Evolutionary conservation across 2,113 vertebrate genomes (phyloP).

Genomic region (Aramus guarauna): DNA sequence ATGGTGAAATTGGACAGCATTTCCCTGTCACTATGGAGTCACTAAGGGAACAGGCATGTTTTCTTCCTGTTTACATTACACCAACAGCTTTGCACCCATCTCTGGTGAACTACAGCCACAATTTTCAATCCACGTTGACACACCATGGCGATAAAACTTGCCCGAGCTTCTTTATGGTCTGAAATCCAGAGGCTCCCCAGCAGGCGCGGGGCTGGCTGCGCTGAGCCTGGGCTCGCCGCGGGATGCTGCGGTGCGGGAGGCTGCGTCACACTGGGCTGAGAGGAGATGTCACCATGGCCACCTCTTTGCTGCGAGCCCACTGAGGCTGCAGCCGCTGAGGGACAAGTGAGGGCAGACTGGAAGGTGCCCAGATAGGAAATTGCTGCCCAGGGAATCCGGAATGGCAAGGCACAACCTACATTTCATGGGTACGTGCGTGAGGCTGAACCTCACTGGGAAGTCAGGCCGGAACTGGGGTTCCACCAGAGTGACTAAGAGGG

Average conservation of each 20-base stretch:
- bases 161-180: not conserved
- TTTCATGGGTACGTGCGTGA: fast-evolving
- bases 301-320: not conserved
- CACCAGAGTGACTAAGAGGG: not conserved
- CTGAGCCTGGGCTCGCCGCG: not conserved
- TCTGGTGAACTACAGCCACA: not conserved
- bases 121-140: not conserved
- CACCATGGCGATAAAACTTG: not conserved
- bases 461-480: not conserved
- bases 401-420: not conserved
- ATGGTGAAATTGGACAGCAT: not conserved
- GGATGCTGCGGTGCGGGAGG: not conserved
- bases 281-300: not conserved
- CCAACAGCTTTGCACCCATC: not conserved
- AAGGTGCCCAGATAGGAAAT: not conserved
- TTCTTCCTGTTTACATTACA: slow-evolving; percentile 34
- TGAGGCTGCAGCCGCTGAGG: not conserved
- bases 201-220: not conserved
- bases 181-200: not conserved
- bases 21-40: slow-evolving; percentile 23
- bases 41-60: slow-evolving; percentile 23
- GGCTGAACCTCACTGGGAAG: not conserved
- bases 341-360: not conserved
- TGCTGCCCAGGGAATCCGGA: not conserved
- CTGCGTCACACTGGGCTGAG: not conserved